A percentile compares a stretch with the other conserved stretches of the same genome.
Conservation (phyloP, 2,888 invertebrate genomes). For the Pyrrhosoma nymphula region DNA sequence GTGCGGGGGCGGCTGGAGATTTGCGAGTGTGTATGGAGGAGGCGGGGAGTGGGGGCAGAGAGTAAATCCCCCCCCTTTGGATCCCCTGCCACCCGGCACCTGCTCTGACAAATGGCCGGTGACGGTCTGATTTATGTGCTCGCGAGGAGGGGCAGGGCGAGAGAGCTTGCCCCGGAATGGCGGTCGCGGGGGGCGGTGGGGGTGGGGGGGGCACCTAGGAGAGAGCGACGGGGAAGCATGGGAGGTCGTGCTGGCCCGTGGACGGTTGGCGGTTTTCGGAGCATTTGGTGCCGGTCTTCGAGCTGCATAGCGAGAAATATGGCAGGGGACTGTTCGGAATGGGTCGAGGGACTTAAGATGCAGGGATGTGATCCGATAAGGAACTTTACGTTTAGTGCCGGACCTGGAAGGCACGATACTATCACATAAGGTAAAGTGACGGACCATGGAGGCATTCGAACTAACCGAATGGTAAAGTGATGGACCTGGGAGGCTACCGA, state of each 20-base stretch:
- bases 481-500: too few species aligned
- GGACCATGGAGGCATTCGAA: too few species aligned
- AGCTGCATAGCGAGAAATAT: neutral
- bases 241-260: neutral
- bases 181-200: neutral
- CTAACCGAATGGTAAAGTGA: too few species aligned
- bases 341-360: neutral
- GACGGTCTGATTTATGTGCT: constrained; percentile 47
- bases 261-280: neutral
- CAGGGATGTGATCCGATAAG: too few species aligned
- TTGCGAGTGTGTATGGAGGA: neutral
- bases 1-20: neutral
- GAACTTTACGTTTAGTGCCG: too few species aligned
- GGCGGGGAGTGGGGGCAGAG: neutral
- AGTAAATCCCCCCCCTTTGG: neutral
- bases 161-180: too few species aligned
- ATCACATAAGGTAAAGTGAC: too few species aligned
- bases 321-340: neutral
- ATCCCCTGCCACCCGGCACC: constrained; percentile 26
- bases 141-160: neutral
- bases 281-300: neutral
- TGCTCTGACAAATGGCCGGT: constrained; percentile 61
- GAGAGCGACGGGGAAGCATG: neutral
- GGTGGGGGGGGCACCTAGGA: neutral
- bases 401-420: too few species aligned